Evolutionary conservation across 2,113 vertebrate species (phyloP), one percentile per base, ranked within the genome.

Genomic region (Aphyosemion australe): DNA sequence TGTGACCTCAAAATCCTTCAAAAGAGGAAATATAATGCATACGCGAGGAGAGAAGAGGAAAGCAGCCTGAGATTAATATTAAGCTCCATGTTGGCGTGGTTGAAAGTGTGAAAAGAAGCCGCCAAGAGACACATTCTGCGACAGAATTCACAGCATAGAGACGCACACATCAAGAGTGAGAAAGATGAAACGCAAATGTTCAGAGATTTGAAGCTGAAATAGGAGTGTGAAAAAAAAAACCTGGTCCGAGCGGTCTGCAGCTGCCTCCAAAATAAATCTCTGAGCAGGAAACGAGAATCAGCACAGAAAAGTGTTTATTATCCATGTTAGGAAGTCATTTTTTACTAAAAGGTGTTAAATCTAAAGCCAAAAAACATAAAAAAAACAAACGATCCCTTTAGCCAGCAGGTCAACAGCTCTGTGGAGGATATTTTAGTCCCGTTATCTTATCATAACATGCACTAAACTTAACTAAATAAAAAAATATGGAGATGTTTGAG

Each of bases 141-240:
- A 72, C 61, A 73, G 47, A 74, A 79, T 79, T 86, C 79, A 76
- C 79, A 87, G 71, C 52, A 73, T 53, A 65, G 47, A 64, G 67
- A 79, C 50, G 41, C 8, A n/a, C 42, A 52, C 51, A 75, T 76
- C 62, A 61, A 69, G 73, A 71, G 82, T 62, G 70, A 79, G 75
- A 76, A 83, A 63, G 59, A 77, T 75, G 72, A 79, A 74, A 75
- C 62, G 39, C 32, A 81, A 83, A 74, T 63, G 77, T 69, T 81
- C 65, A 69, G 79, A 85, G 71, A 68, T 74, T 74, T 82, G 78
- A 69, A 69, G 53, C 73, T 61, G 63, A 68, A 76, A 76, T 66
- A 45, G 56, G 61, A 74, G 85, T 64, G 71, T 78, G 68, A 12
- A 50, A 14, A 32, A 57, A 69, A 74, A 50, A 43, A 61, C 45